Evolutionary conservation across 2,113 vertebrate genomes (phyloP).

Genomic region (Erythrocercus mccallii): DNA sequence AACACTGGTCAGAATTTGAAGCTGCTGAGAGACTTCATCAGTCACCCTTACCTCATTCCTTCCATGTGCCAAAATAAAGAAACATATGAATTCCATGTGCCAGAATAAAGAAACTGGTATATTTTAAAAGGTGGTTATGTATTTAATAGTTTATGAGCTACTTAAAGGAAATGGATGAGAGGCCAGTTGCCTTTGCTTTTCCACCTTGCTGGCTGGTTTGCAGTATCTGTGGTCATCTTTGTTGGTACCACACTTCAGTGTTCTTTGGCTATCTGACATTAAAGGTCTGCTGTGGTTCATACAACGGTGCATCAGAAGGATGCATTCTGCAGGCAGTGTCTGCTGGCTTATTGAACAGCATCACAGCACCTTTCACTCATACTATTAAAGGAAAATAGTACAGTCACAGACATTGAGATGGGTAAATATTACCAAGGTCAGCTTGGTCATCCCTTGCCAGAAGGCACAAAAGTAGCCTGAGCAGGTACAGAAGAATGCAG

Average conservation of each 20-base stretch:
- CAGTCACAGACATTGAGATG: background rate
- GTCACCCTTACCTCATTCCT: conserved; percentile 63
- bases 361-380: background rate
- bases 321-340: background rate
- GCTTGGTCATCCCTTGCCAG: background rate
- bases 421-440: background rate
- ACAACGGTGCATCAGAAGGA: background rate
- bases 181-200: conserved; percentile 13
- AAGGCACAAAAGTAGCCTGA: background rate
- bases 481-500: background rate
- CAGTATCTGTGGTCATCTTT: background rate
- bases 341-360: background rate
- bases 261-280: background rate
- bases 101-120: conserved; percentile 59
- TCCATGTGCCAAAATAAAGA: conserved; percentile 64
- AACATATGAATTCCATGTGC: conserved; percentile 22
- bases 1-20: conserved; percentile 54
- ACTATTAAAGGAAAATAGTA: background rate
- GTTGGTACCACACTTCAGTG: background rate
- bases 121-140: conserved; percentile 46
- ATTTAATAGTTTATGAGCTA: conserved; percentile 35
- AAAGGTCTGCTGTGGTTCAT: background rate
- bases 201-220: background rate
- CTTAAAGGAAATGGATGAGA: conserved; percentile 27
- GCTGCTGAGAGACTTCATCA: conserved; percentile 57